A percentile compares a stretch with the other conserved stretches of the same genome.
These are phyloP conservation scores for Brenthis ino DNA, from an alignment of 2,888 invertebrate species.

Conservation along the genomic window DNA sequence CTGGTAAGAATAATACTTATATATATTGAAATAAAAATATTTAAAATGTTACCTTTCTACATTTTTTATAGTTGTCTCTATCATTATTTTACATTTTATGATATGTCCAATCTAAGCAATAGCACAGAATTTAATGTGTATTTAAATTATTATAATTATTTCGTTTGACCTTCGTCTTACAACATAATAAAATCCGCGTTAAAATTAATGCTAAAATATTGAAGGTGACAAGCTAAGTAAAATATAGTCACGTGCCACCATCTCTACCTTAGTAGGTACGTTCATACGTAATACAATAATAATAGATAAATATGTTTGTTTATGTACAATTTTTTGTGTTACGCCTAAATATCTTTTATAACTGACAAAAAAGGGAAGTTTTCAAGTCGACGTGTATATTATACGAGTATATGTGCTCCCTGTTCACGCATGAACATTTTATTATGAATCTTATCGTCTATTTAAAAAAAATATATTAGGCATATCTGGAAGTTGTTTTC, in stretches of 20 bases:
- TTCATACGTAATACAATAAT: not conserved
- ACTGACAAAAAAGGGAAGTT: too few species aligned
- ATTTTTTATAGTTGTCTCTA: too few species aligned
- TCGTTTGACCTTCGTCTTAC: slow-evolving; percentile 17
- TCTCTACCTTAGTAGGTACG: slow-evolving; percentile 1
- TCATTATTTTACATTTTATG: too few species aligned
- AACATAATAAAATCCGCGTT: slow-evolving; percentile 13
- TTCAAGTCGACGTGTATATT: too few species aligned
- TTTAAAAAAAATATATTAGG: too few species aligned
- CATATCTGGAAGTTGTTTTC: too few species aligned
- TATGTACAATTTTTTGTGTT: too few species aligned
- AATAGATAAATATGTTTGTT: not conserved
- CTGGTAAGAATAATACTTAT: slow-evolving; percentile 39
- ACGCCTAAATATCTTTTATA: too few species aligned
- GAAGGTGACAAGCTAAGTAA: slow-evolving; percentile 17
- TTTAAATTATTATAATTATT: slow-evolving; percentile 11
- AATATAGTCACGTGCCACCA: slow-evolving; percentile 14
- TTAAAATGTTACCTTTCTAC: too few species aligned
- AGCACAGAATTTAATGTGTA: not conserved
- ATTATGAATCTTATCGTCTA: too few species aligned
- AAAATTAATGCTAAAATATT: slow-evolving; percentile 25
- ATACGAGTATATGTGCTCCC: too few species aligned
- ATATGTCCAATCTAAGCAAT: not conserved
- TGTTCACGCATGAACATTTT: too few species aligned
- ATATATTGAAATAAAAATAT: not conserved